phyloP scores from a whole-genome alignment of 1,140 invertebrate species.

The Calephelis virginiensis region DNA sequence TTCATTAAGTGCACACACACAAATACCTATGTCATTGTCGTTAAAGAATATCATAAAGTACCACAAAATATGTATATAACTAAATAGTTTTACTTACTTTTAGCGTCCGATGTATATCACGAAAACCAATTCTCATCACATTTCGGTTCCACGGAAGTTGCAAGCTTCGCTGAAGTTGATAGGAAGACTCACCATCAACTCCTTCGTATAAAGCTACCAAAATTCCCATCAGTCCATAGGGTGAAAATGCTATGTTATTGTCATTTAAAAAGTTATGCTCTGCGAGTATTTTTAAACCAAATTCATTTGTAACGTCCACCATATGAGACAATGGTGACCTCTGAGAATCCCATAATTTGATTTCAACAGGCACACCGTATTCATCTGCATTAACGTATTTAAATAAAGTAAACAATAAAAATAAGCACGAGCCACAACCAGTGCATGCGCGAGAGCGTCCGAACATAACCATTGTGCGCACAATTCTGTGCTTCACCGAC shows the following conservation, averaged over 20 bases:
- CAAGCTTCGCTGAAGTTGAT: slow-evolving; percentile 84
- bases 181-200: slow-evolving; percentile 82
- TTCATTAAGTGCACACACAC: too few relatives aligned
- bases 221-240: slow-evolving; percentile 87
- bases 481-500: slow-evolving; percentile 51
- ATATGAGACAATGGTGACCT: slow-evolving; percentile 83
- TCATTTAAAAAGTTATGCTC: slow-evolving; percentile 83
- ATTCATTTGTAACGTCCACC: slow-evolving; percentile 87
- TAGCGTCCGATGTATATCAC: slow-evolving; percentile 87
- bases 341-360: slow-evolving; percentile 63
- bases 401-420: slow-evolving; percentile 35
- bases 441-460: slow-evolving; percentile 41
- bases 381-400: slow-evolving; percentile 31
- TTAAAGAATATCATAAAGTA: background rate
- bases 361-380: slow-evolving; percentile 63
- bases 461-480: slow-evolving; percentile 47
- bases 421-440: slow-evolving; percentile 30
- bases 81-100: slow-evolving; percentile 79
- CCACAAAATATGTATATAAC: background rate
- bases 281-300: slow-evolving; percentile 84
- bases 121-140: slow-evolving; percentile 85
- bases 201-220: slow-evolving; percentile 88
- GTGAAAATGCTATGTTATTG: slow-evolving; percentile 92
- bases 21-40: too few relatives aligned
- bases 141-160: slow-evolving; percentile 84